phyloP scores from a whole-genome alignment of 2,888 invertebrate genomes.

The Hydriomena furcata region DNA sequence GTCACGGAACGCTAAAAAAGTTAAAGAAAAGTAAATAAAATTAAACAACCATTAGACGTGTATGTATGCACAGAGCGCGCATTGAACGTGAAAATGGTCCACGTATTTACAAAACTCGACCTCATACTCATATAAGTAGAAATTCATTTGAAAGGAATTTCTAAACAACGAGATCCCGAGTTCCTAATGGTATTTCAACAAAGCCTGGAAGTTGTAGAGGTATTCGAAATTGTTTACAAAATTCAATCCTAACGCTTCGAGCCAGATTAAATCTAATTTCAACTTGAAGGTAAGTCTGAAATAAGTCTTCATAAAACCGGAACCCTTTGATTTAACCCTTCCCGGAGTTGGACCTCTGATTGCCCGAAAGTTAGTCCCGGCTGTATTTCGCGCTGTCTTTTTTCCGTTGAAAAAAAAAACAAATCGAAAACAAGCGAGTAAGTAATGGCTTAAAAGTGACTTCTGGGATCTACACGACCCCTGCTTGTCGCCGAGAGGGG shows the following conservation, averaged over 20 bases:
- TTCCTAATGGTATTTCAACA: conserved; percentile 81
- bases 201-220: conserved; percentile 81
- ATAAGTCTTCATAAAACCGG: conserved; percentile 83
- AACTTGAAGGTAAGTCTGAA: conserved; percentile 83
- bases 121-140: conserved; percentile 71
- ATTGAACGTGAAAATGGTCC: conserved; percentile 63
- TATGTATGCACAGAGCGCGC: conserved; percentile 44
- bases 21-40: conserved; percentile 57
- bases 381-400: conserved; percentile 70
- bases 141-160: conserved; percentile 80
- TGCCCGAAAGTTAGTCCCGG: conserved; percentile 77
- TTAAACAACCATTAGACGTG: conserved; percentile 63
- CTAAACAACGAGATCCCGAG: conserved; percentile 74
- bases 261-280: conserved; percentile 84
- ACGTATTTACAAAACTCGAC: conserved; percentile 67
- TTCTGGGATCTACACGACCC: conserved; percentile 57
- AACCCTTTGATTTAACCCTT: conserved; percentile 83
- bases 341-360: conserved; percentile 77
- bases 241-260: conserved; percentile 83
- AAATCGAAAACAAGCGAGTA: conserved; percentile 78
- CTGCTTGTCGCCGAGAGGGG: conserved; percentile 44
- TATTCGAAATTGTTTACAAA: conserved; percentile 83
- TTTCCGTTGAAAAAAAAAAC: conserved; percentile 74
- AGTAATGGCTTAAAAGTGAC: conserved; percentile 77
- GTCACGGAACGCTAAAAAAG: conserved; percentile 15